Base-by-base conservation (phyloP, 2,797 vertebrate genomes). In the Argya squamiceps region DNA sequence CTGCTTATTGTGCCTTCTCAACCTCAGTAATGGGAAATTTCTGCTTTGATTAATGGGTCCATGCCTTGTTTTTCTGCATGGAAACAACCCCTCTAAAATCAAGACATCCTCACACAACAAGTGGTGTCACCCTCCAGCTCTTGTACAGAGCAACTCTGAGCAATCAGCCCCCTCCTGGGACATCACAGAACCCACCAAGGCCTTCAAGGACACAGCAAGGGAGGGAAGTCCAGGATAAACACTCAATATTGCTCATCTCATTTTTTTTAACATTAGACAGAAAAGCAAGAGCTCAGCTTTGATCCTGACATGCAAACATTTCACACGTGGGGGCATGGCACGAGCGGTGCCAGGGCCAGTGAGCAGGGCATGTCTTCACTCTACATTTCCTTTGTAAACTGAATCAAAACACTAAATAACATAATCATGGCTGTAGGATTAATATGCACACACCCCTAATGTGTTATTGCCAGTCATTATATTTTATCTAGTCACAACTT, bases 381-480 rank as follows among this genome's bases (percentile, higher is more conserved):
- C 4, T 1, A 0, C 0, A 0, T 59, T 89, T 82, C 39, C 75
- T 82, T 78, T 71, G 3, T 11, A 30, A 94, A 64, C 50, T 7
- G 23, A 69, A 84, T 24, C 41, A 79, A 92, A 95, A 74, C 63
- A 41, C 70, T 73, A 68, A 93, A 59, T 53, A 79, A 69, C 50
- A 37, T 69, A 65, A 92, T 34, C 27, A 10, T 0, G 1, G 65
- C 47, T 52, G 6, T n/a, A 2, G 14, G 11, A 87, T 87, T 62
- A 89, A 17, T 2, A 24, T 59, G 58, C 39, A 39, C 34, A 26
- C 58, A 32, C 15, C 32, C 53, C 43, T 2, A 1, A 69, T 18
- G 11, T 7, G 9, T 15, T 71, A 56, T 6, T 89, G 43, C 58
- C 68, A 84, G 30, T 16, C 36, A 59, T 62, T n/a, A 6, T 14